A percentile compares a stretch with the other conserved stretches of the same genome.
These are phyloP conservation scores for Trichopria drosophilae DNA, from an alignment of 2,888 invertebrate species.

Conservation along the genomic window DNA sequence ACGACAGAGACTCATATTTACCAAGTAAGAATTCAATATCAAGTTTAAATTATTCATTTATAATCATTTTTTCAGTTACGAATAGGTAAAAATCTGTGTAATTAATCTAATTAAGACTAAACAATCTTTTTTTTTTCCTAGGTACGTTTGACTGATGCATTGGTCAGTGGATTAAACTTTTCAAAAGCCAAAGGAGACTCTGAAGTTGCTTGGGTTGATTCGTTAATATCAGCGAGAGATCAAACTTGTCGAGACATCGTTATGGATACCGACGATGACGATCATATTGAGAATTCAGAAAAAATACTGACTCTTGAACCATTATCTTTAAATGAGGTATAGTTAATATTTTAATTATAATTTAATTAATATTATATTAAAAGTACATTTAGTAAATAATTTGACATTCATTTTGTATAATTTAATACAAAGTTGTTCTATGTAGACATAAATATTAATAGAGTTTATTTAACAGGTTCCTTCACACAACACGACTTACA, in stretches of 20 bases:
- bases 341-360: neutral
- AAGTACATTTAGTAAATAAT: too few relatives aligned
- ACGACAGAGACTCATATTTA: conserved; percentile 98
- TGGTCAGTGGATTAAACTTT: conserved; percentile 85
- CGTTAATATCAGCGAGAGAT: conserved; percentile 66
- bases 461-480: conserved; percentile 57
- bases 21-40: conserved; percentile 66
- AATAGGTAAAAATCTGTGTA: neutral
- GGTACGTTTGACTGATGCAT: conserved; percentile 89
- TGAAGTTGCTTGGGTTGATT: conserved; percentile 96
- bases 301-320: conserved; percentile 74
- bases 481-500: conserved; percentile 81
- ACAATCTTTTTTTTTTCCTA: conserved; percentile 48
- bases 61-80: neutral
- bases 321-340: conserved; percentile 59
- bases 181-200: conserved; percentile 82
- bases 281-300: conserved; percentile 56
- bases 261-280: conserved; percentile 61
- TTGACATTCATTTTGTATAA: too few relatives aligned
- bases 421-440: too few relatives aligned
- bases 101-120: neutral
- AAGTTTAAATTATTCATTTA: neutral
- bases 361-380: neutral
- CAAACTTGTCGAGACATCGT: conserved; percentile 63
- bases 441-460: too few relatives aligned